Percentiles rank a stretch among this genome's conserved stretches.
These are phyloP conservation scores for Sialis fuliginosa DNA, from an alignment of 2,888 invertebrate species.

Conservation along the genomic window DNA sequence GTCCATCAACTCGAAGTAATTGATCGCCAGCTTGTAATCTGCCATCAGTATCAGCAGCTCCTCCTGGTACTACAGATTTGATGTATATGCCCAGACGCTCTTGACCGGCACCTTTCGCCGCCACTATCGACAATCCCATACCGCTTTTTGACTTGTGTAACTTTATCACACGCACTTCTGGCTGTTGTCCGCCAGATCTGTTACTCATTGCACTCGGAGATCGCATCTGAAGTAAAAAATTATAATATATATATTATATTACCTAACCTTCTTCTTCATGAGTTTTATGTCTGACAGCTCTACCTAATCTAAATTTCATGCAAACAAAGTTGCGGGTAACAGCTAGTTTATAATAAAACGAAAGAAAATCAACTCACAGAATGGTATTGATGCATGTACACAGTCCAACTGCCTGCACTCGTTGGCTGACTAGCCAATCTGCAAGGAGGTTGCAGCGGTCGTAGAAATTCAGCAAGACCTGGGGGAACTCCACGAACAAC, in stretches of 20 bases:
- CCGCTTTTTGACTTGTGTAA: slow-evolving; percentile 89
- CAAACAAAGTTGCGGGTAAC: too few relatives aligned
- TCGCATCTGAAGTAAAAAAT: slow-evolving; percentile 26
- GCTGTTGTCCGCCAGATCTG: slow-evolving; percentile 37
- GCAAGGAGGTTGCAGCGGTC: slow-evolving; percentile 69
- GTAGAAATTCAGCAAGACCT: slow-evolving; percentile 73
- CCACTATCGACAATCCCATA: slow-evolving; percentile 97
- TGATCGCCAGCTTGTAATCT: slow-evolving; percentile 94
- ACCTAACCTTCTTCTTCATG: too few relatives aligned
- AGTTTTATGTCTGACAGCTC: too few relatives aligned
- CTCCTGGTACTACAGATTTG: slow-evolving; percentile 92
- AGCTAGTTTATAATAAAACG: too few relatives aligned
- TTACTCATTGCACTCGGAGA: slow-evolving; percentile 42
- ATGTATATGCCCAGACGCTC: slow-evolving; percentile 84
- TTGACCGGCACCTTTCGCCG: slow-evolving; percentile 78
- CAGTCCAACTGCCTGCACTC: slow-evolving; percentile 88
- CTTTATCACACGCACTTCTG: slow-evolving; percentile 69
- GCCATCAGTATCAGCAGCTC: slow-evolving; percentile 85
- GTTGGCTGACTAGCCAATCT: slow-evolving; percentile 79
- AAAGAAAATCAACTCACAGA: not conserved
- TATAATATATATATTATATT: not conserved
- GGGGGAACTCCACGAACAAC: slow-evolving; percentile 89
- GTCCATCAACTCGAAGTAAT: slow-evolving; percentile 88
- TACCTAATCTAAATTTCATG: too few relatives aligned
- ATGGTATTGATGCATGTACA: slow-evolving; percentile 59